Conservation (phyloP, 2,888 invertebrate genomes). For the Philopedon plagiatum region DNA sequence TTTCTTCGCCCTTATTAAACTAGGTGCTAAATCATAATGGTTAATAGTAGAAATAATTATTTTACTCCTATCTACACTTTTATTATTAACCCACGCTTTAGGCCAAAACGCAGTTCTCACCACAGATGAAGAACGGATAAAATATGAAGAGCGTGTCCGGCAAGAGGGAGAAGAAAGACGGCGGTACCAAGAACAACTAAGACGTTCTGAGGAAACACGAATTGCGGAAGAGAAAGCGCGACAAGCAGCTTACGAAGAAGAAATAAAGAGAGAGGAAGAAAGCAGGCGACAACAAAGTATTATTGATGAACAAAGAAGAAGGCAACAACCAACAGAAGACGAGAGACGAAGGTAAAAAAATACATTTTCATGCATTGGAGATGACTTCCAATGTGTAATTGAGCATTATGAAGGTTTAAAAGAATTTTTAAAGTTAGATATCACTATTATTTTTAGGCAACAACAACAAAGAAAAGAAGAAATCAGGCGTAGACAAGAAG, state of each 20-base stretch:
- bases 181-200: conserved; percentile 37
- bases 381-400: no score
- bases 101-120: conserved; percentile 24
- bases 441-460: conserved; percentile 1
- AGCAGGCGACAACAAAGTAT: conserved; percentile 19
- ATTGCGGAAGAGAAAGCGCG: conserved; percentile 39
- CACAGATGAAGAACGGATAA: conserved; percentile 27
- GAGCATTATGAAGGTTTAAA: no score
- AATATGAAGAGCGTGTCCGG: conserved; percentile 26
- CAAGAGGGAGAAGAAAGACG: conserved; percentile 40
- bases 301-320: conserved; percentile 33
- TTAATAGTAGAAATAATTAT: no score
- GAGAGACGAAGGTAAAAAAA: conserved; percentile 27
- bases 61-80: no score
- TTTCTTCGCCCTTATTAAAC: no score
- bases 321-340: conserved; percentile 3
- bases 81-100: conserved; percentile 3
- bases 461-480: conserved; percentile 32
- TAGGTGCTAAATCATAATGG: no score
- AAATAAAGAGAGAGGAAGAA: conserved; percentile 40
- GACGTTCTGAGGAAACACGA: conserved; percentile 35
- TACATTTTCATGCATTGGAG: background rate
- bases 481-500: conserved; percentile 58
- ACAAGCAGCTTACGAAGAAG: conserved; percentile 36
- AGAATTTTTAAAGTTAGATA: no score